Percentiles rank a stretch among this genome's conserved stretches.
phyloP scores from a whole-genome alignment of 1,140 invertebrate genomes.

The Cydia fagiglandana region DNA sequence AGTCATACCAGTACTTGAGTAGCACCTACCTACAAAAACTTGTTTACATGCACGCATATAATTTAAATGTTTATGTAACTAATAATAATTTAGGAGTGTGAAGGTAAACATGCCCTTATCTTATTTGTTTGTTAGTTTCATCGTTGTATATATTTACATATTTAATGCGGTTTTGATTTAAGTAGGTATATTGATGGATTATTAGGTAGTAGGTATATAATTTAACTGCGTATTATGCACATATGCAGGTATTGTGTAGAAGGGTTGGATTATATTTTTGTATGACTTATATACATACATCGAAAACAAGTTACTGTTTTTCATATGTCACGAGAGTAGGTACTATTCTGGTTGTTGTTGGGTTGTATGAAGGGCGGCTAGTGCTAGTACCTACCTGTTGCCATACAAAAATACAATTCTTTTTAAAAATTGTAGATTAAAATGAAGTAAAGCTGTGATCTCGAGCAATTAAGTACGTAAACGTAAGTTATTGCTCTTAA shows the following conservation, averaged over 20 bases:
- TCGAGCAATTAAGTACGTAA: conserved; percentile 56
- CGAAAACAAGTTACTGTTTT: background rate
- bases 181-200: background rate
- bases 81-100: background rate
- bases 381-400: background rate
- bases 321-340: background rate
- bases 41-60: background rate
- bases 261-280: too few species aligned
- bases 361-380: background rate
- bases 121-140: background rate
- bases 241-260: too few species aligned
- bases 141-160: background rate
- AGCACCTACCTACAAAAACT: background rate
- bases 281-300: too few species aligned
- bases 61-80: conserved; percentile 15
- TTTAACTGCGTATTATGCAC: background rate
- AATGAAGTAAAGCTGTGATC: conserved; percentile 44
- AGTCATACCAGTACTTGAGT: background rate
- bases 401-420: background rate
- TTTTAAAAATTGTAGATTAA: background rate
- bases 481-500: conserved; percentile 54
- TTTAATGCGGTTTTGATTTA: background rate
- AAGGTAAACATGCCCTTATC: conserved; percentile 15
- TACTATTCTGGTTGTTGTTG: background rate
- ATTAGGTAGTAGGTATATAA: background rate